Percentiles rank a stretch among this genome's conserved stretches.
Evolutionary conservation across 2,113 vertebrate genomes (phyloP).

Genomic region (Nipponia nippon): DNA sequence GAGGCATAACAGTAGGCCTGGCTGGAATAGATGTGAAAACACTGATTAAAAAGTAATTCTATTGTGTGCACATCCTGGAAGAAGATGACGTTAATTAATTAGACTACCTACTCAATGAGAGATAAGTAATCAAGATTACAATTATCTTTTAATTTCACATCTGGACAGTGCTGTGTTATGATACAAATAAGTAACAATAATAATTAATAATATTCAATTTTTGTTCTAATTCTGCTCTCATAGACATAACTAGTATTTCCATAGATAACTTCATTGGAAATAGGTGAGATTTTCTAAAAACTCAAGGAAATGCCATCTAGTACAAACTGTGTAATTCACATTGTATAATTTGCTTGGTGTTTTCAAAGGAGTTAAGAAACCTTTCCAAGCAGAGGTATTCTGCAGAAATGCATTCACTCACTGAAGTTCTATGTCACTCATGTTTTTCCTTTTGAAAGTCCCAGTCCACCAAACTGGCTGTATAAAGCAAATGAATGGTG

Average conservation of each 20-base stretch:
- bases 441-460: not conserved
- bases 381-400: not conserved
- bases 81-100: not conserved
- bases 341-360: fast-evolving
- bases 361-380: not conserved
- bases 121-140: not conserved
- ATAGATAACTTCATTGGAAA: not conserved
- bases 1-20: not conserved
- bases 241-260: not conserved
- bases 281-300: not conserved
- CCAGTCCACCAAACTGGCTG: too few species aligned
- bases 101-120: not conserved
- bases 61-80: not conserved
- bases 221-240: not conserved
- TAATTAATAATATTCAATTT: not conserved
- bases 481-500: not conserved
- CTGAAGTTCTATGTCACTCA: not conserved
- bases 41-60: not conserved
- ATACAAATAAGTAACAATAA: not conserved
- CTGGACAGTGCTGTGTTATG: not conserved
- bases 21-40: not conserved
- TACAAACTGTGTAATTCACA: not conserved
- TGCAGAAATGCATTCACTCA: not conserved
- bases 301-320: not conserved
- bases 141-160: not conserved